Conservation (phyloP, 2,797 vertebrate genomes). For the Loriculus beryllinus region DNA sequence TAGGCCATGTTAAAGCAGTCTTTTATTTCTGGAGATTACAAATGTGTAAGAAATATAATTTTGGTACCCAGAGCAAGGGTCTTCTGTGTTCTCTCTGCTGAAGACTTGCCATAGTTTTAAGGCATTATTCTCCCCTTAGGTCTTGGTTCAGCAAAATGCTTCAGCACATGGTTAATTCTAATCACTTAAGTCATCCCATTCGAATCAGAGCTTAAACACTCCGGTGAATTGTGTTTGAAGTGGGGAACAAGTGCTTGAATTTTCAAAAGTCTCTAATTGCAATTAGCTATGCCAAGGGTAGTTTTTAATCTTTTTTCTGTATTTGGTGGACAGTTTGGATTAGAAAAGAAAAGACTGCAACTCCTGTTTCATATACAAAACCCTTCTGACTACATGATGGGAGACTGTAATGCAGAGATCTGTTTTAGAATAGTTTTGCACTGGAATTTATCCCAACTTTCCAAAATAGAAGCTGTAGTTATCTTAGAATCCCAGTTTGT, state of each 20-base stretch:
- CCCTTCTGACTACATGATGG: conserved; percentile 1
- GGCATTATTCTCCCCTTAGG: not conserved
- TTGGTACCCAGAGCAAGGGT: not conserved
- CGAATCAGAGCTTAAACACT: conserved; percentile 47
- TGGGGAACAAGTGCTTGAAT: conserved; percentile 11
- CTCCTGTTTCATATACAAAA: conserved; percentile 31
- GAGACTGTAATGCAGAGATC: not conserved
- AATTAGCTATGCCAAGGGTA: conserved; percentile 34
- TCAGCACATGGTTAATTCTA: conserved; percentile 11
- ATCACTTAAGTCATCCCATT: conserved; percentile 35
- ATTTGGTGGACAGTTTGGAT: conserved; percentile 33
- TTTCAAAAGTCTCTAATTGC: conserved; percentile 58
- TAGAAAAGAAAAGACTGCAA: conserved; percentile 1
- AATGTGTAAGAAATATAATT: not conserved
- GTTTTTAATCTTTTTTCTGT: conserved; percentile 49
- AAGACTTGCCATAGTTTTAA: not conserved
- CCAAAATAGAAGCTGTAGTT: conserved; percentile 29
- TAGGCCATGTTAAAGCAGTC: not conserved
- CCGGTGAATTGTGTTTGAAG: conserved; percentile 54
- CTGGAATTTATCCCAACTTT: conserved; percentile 21
- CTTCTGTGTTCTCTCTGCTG: not conserved
- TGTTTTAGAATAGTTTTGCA: conserved; percentile 7
- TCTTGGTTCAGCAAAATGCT: conserved; percentile 5
- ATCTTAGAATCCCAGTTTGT: conserved; percentile 41
- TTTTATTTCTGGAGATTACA: not conserved